phyloP scores from a whole-genome alignment of 2,797 vertebrate species.

The Hypotaenidia philippensis region DNA sequence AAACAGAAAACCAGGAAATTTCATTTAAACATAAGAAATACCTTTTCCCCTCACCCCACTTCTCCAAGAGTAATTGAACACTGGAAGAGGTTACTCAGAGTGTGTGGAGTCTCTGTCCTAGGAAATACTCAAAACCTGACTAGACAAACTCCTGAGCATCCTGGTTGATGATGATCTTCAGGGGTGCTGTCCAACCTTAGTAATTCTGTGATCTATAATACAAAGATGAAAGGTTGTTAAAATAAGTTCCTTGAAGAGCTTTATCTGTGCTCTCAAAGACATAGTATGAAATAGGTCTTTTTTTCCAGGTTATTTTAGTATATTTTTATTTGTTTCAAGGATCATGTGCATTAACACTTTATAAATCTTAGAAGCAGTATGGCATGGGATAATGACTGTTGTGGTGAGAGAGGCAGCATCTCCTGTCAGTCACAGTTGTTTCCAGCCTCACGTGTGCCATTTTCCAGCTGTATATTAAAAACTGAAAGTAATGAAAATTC shows the following conservation, averaged over 20 bases:
- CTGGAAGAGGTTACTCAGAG: background rate
- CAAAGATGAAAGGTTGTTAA: background rate
- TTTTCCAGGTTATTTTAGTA: background rate
- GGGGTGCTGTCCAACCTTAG: background rate
- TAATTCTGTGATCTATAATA: background rate
- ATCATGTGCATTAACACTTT: conserved; percentile 44
- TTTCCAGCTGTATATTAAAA: conserved; percentile 40
- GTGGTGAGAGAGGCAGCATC: conserved; percentile 19
- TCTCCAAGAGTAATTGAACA: background rate
- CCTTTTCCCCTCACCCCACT: too few species aligned
- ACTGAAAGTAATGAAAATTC: conserved; percentile 20
- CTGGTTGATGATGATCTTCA: background rate
- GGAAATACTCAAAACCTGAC: background rate
- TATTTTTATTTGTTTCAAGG: conserved; percentile 39
- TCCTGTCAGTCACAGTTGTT: conserved; percentile 41
- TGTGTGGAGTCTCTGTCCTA: background rate
- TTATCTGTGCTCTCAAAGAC: background rate
- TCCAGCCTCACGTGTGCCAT: background rate
- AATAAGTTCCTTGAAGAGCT: background rate
- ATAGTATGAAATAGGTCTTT: background rate
- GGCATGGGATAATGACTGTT: conserved; percentile 38
- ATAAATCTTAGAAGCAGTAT: background rate
- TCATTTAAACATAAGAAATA: background rate
- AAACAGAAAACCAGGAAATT: background rate
- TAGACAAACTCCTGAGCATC: background rate